Conservation (phyloP, 2,113 vertebrate species). For the Pollachius pollachius region DNA sequence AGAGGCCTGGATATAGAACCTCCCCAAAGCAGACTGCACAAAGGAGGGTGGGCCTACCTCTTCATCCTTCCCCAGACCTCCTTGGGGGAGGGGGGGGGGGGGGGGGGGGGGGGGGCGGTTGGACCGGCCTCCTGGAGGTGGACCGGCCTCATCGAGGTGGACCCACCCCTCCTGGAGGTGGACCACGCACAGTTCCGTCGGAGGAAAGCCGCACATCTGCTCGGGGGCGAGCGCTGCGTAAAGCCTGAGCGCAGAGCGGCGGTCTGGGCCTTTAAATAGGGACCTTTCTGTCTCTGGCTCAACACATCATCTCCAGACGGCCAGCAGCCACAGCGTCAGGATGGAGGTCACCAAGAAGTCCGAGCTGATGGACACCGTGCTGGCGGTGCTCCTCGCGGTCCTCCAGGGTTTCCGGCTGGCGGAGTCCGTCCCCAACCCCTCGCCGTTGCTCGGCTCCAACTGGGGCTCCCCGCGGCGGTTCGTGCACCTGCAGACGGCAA, state of each 20-base stretch:
- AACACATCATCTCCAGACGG: constrained; percentile 54
- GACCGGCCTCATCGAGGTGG: too few relatives aligned
- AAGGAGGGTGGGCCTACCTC: background rate
- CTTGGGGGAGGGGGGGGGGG: constrained; percentile 20
- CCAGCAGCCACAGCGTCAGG: constrained; percentile 37
- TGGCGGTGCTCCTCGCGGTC: constrained; percentile 60
- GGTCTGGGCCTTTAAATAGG: constrained; percentile 74
- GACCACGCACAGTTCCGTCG: constrained; percentile 63
- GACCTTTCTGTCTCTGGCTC: constrained; percentile 49
- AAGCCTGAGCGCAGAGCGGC: constrained; percentile 62
- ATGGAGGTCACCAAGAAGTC: constrained; percentile 50
- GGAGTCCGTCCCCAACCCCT: constrained; percentile 58
- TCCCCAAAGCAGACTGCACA: constrained; percentile 50
- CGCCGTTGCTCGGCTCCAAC: constrained; percentile 78
- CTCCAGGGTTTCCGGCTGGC: constrained; percentile 60
- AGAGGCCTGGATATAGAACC: too few relatives aligned
- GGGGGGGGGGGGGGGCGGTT: too few relatives aligned
- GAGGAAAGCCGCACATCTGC: constrained; percentile 58
- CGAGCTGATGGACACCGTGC: constrained; percentile 52
- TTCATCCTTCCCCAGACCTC: background rate
- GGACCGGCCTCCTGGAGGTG: too few relatives aligned
- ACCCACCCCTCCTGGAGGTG: constrained; percentile 22
- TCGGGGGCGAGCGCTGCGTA: constrained; percentile 70
- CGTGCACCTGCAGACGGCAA: constrained; percentile 78
- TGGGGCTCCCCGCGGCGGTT: constrained; percentile 82